Evolutionary conservation across 2,888 invertebrate species (phyloP).

Genomic region (Calephelis perditalis): DNA sequence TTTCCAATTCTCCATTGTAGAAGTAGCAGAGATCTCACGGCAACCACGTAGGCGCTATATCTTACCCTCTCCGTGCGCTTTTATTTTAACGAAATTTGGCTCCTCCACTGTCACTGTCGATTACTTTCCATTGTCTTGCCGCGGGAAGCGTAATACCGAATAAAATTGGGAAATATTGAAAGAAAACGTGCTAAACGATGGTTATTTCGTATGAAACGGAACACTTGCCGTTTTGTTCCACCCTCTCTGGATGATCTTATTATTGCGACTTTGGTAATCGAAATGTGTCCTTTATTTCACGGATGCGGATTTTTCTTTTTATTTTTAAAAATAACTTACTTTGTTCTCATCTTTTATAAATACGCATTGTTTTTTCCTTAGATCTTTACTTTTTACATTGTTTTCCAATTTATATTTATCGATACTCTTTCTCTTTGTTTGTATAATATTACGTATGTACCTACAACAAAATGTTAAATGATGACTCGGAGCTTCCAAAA

Average conservation of each 20-base stretch:
- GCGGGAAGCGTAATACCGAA: slow-evolving; percentile 52
- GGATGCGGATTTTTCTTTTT: neutral
- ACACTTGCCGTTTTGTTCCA: slow-evolving; percentile 36
- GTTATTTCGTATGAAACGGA: slow-evolving; percentile 17
- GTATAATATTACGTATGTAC: too few relatives aligned
- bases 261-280: neutral
- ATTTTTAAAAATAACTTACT: neutral
- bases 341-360: too few relatives aligned
- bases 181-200: slow-evolving; percentile 67
- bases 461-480: too few relatives aligned
- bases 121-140: slow-evolving; percentile 70
- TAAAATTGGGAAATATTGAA: slow-evolving; percentile 76
- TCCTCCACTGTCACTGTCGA: slow-evolving; percentile 69
- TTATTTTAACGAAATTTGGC: slow-evolving; percentile 78
- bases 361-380: too few relatives aligned
- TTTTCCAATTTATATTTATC: too few relatives aligned
- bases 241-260: slow-evolving; percentile 9
- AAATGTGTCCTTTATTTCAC: neutral
- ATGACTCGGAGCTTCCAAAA: too few relatives aligned
- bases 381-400: too few relatives aligned
- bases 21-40: slow-evolving; percentile 61
- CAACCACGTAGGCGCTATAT: slow-evolving; percentile 77
- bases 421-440: too few relatives aligned
- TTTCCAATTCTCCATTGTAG: slow-evolving; percentile 77
- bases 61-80: slow-evolving; percentile 72